phyloP scores from a whole-genome alignment of 2,797 vertebrate species.

The Sarcoramphus papa region DNA sequence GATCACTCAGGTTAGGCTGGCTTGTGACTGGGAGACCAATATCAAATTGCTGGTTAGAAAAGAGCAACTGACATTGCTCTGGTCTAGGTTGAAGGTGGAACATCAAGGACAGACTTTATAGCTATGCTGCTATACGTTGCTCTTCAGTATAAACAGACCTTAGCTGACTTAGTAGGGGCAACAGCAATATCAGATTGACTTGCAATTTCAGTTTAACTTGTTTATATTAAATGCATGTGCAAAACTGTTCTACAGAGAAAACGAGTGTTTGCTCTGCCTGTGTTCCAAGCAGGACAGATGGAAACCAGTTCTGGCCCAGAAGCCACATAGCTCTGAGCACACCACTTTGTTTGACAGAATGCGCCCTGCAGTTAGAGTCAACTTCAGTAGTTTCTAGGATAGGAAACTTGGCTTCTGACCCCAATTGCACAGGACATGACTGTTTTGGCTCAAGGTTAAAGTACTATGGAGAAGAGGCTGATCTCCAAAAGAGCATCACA shows the following conservation, averaged over 20 bases:
- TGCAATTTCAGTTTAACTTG: not conserved
- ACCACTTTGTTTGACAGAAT: not conserved
- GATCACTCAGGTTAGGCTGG: not conserved
- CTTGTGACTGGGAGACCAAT: not conserved
- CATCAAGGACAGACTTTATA: not conserved
- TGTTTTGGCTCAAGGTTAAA: conserved; percentile 29
- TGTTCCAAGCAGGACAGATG: not conserved
- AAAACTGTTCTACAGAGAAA: not conserved
- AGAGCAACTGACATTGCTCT: not conserved
- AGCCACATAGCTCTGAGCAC: not conserved
- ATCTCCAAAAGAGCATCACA: conserved; percentile 18
- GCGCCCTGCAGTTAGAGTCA: not conserved
- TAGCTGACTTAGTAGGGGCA: not conserved
- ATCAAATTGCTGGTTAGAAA: not conserved
- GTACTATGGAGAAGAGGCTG: not conserved
- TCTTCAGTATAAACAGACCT: not conserved
- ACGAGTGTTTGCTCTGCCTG: not conserved
- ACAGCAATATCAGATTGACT: not conserved
- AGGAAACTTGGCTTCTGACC: conserved; percentile 20
- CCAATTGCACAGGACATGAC: not conserved
- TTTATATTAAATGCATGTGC: not conserved
- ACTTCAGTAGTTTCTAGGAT: not conserved
- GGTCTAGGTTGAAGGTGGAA: not conserved
- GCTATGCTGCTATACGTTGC: not conserved
- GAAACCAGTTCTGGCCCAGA: conserved; percentile 21